Evolutionary conservation across 2,113 vertebrate species (phyloP), one percentile per base, ranked within the genome.

Genomic region (Phodopus roborovskii): DNA sequence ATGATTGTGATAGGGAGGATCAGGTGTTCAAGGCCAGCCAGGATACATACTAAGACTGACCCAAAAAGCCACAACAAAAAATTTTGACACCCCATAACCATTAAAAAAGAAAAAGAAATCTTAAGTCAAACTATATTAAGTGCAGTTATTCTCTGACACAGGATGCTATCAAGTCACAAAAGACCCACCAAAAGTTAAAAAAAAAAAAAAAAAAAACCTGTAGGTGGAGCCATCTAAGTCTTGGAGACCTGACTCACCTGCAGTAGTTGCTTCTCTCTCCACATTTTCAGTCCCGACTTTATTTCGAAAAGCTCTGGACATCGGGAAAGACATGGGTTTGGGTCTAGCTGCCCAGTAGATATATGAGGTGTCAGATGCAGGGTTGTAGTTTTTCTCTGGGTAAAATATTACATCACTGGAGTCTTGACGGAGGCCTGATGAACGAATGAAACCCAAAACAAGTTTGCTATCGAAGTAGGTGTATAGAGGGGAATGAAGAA

Each of bases 171-270:
- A 50, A 22, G 8, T 50, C 39, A 74, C 82, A 71, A 62, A n/a
- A 95, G 30, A 19, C 39, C 2, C 53, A 85, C 7, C 36, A 24
- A 60, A 50, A 70, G 30, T 42, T 13, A 50, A 78, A 75, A 75
- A 15, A 50, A 92, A 75, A 5, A 77, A 50, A 28, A 17, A 53
- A 24, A 62, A 60, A 58, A 66, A 36, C 1, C 17, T 36, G 2
- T 58, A 66, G 56, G 62, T 15, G 4, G 2, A 77, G n/a, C 16
- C 16, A 48, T 56, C 45, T 68, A 78, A 50, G 15, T 58, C 77
- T 92, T 85, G 15, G 33, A 10, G n/a, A 74, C 22, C 16, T 2
- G 7, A 89, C 94, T 97, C 60, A 97, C 97, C 97, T 30, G 48
- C 7, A 45, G 5, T 5, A 15, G 36, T 7, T 78, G 62, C 2